These are phyloP conservation scores for Syrrhaptes paradoxus DNA, from an alignment of 2,113 vertebrate genomes.

Conservation along the genomic window DNA sequence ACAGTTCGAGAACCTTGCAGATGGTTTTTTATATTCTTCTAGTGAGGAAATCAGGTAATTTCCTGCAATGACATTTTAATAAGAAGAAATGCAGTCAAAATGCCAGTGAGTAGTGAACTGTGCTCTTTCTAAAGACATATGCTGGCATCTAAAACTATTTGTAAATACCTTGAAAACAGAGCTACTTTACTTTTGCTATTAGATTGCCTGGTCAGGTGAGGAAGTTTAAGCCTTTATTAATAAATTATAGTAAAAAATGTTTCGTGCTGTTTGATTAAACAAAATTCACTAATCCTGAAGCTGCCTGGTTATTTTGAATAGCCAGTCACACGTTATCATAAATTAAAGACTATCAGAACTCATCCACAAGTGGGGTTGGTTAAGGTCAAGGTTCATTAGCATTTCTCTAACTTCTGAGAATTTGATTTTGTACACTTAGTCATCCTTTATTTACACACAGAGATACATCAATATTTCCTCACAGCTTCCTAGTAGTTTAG, in stretches of 20 bases:
- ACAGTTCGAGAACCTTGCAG: background rate
- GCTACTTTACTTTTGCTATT: background rate
- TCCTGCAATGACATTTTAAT: background rate
- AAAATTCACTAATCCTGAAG: background rate
- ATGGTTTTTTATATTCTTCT: background rate
- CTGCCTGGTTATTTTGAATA: background rate
- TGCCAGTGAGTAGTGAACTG: background rate
- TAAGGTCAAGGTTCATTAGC: background rate
- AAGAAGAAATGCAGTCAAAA: background rate
- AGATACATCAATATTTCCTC: background rate
- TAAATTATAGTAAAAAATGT: background rate
- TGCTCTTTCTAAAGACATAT: background rate
- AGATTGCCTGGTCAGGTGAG: background rate
- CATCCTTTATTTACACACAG: background rate
- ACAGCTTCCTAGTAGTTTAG: background rate
- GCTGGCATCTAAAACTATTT: background rate
- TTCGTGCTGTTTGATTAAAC: background rate
- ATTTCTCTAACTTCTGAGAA: background rate
- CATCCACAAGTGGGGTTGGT: background rate
- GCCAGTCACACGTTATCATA: accelerated
- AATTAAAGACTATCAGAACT: background rate
- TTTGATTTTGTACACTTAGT: background rate
- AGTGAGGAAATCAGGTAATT: background rate
- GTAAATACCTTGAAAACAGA: background rate
- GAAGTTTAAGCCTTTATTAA: background rate